Evolutionary conservation across 2,113 vertebrate genomes (phyloP).

Genomic region (Physeter macrocephalus): DNA sequence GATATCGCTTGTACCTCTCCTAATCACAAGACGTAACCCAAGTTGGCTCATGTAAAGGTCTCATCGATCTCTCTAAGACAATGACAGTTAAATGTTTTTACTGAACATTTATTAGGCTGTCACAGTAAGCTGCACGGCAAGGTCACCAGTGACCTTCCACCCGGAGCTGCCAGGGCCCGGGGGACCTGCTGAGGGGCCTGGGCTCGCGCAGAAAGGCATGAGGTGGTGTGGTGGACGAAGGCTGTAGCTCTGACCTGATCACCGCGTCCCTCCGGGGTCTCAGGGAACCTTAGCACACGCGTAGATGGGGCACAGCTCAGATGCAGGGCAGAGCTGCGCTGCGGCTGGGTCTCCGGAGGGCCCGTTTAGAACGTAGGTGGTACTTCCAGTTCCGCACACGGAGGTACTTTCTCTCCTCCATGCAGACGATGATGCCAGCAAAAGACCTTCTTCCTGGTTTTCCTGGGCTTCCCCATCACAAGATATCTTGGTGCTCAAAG

Average conservation of each 20-base stretch:
- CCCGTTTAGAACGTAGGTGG: background rate
- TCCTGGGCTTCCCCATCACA: background rate
- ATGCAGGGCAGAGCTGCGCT: accelerated
- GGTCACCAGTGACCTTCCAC: background rate
- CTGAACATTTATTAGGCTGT: background rate
- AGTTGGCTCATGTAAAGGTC: too few species aligned
- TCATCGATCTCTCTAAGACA: background rate
- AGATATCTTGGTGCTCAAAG: background rate
- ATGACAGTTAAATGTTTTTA: background rate
- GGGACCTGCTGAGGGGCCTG: too few species aligned
- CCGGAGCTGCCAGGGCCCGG: background rate
- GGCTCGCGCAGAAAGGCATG: background rate
- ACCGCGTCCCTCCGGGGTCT: background rate
- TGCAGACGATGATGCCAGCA: background rate
- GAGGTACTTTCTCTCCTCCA: background rate
- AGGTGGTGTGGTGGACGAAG: background rate
- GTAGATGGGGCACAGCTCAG: too few species aligned
- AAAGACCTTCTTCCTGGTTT: background rate
- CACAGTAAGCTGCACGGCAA: too few species aligned
- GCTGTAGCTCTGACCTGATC: background rate
- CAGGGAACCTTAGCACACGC: background rate
- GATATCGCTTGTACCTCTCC: background rate
- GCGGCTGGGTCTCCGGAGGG: too few species aligned
- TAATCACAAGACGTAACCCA: too few species aligned
- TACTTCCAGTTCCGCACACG: background rate